phyloP scores from a whole-genome alignment of 2,888 invertebrate genomes.

The Eledone cirrhosa region DNA sequence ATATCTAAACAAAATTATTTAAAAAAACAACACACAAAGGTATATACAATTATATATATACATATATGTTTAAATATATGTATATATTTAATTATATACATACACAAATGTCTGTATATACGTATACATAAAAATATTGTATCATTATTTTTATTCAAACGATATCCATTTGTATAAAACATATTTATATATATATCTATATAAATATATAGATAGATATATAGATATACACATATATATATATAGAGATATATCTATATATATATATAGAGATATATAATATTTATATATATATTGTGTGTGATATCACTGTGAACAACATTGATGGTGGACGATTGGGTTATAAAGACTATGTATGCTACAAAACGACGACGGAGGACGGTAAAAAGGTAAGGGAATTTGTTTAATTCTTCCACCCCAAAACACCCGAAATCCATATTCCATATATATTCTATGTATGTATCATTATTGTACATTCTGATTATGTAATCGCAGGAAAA shows the following conservation, averaged over 20 bases:
- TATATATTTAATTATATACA: background rate
- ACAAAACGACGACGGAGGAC: conserved; percentile 93
- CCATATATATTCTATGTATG: too few relatives aligned
- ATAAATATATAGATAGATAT: background rate
- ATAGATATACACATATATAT: background rate
- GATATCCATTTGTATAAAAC: background rate
- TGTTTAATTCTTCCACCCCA: too few relatives aligned
- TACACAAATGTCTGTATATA: background rate
- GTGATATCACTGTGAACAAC: conserved; percentile 17
- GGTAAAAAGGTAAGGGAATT: conserved; percentile 85
- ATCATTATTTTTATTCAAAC: background rate
- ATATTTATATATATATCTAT: background rate
- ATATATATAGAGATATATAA: conserved; percentile 11
- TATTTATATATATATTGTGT: conserved; percentile 26
- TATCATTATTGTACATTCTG: too few relatives aligned
- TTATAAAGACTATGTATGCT: conserved; percentile 84
- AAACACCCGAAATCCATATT: too few relatives aligned
- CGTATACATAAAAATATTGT: background rate
- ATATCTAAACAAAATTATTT: too few relatives aligned
- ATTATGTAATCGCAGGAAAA: too few relatives aligned
- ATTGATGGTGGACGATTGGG: conserved; percentile 58
- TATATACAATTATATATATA: background rate
- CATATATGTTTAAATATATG: background rate
- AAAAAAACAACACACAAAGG: conserved; percentile 3
- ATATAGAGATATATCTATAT: background rate